phyloP scores from a whole-genome alignment of 1,140 invertebrate species.

The Laupala kohalensis region DNA sequence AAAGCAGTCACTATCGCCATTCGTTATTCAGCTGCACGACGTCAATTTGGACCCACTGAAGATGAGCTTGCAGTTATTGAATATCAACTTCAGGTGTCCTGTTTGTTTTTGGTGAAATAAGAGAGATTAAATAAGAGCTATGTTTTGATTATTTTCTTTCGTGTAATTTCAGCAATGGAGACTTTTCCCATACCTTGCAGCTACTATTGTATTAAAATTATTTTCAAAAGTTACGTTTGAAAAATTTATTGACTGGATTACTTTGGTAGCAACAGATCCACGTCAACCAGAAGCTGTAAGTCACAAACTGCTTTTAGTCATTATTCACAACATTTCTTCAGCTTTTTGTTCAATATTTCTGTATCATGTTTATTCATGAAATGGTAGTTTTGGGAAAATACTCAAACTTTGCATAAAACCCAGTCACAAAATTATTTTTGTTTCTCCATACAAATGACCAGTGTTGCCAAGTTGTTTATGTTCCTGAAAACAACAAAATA shows the following conservation, averaged over 20 bases:
- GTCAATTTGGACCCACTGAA: conserved; percentile 58
- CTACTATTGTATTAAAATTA: conserved; percentile 49
- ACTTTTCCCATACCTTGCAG: conserved; percentile 62
- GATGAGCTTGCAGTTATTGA: conserved; percentile 64
- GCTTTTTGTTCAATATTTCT: background rate
- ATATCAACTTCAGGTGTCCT: conserved; percentile 64
- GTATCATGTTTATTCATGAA: background rate
- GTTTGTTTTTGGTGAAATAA: no score
- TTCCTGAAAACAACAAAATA: no score
- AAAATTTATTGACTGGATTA: conserved; percentile 22
- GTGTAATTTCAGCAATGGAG: conserved; percentile 54
- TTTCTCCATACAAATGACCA: no score
- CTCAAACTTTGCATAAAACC: no score
- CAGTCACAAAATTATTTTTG: no score
- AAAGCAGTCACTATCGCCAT: conserved; percentile 64
- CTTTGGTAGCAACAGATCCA: background rate
- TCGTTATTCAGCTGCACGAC: conserved; percentile 64
- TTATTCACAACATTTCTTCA: background rate
- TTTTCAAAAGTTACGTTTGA: conserved; percentile 47
- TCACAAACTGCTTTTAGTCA: background rate
- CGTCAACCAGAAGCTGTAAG: background rate
- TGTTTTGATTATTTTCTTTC: background rate
- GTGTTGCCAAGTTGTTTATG: no score
- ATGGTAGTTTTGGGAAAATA: no score
- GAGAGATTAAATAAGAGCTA: background rate